Percentiles rank a stretch among this genome's conserved stretches.
Conservation (phyloP, 2,797 vertebrate species). For the Micromesistius poutassou region DNA sequence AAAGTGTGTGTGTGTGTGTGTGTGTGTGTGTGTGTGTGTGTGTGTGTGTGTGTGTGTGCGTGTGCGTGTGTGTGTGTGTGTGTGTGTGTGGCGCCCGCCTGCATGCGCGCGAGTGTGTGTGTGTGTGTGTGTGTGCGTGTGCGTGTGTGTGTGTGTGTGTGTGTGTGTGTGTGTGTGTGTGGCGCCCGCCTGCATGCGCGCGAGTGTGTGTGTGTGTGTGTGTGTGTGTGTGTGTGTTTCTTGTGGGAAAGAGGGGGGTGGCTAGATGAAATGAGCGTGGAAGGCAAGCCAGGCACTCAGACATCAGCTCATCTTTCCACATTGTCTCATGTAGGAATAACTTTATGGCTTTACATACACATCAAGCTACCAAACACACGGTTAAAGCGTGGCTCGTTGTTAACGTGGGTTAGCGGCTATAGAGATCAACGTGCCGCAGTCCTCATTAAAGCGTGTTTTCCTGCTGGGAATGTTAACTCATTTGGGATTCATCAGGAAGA, state of each 20-base stretch:
- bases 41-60: neutral
- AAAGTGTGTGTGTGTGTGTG: constrained; percentile 1
- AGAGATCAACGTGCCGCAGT: neutral
- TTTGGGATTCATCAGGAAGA: neutral
- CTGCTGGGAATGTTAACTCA: neutral
- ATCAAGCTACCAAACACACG: constrained; percentile 20
- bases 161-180: neutral
- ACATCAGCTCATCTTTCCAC: constrained; percentile 44
- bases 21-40: neutral
- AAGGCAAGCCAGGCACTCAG: constrained; percentile 40
- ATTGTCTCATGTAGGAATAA: constrained; percentile 30
- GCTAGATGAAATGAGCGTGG: constrained; percentile 42
- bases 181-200: neutral
- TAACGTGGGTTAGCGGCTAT: neutral
- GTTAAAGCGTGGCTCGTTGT: neutral
- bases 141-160: neutral
- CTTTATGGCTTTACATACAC: constrained; percentile 24
- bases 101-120: neutral
- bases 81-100: neutral
- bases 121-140: no score
- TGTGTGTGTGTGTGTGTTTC: neutral
- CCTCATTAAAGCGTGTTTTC: neutral
- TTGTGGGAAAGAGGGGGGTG: constrained; percentile 2
- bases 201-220: no score
- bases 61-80: neutral